Conservation (phyloP, 1,140 invertebrate species). For the Procambarus virginalis region DNA sequence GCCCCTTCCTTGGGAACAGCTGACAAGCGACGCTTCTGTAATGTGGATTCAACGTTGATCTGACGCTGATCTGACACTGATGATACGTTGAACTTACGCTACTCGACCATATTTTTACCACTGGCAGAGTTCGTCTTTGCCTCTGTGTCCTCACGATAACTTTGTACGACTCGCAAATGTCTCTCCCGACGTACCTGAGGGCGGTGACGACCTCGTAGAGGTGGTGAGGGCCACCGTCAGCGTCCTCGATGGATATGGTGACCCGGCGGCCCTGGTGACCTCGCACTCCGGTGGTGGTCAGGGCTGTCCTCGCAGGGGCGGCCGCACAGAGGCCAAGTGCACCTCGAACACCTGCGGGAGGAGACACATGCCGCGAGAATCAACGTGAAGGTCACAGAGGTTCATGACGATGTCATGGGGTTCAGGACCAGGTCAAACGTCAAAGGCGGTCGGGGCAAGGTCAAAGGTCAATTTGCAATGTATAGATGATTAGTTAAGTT, state of each 20-base stretch:
- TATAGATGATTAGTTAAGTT: too few species aligned
- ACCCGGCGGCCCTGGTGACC: slow-evolving; percentile 54
- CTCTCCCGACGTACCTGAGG: slow-evolving; percentile 40
- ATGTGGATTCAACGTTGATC: too few species aligned
- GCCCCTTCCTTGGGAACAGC: too few species aligned
- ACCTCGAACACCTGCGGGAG: slow-evolving; percentile 79
- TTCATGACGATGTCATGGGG: background rate
- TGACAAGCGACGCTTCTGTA: too few species aligned
- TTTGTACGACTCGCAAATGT: background rate
- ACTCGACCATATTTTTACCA: too few species aligned
- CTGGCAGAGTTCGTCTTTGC: too few species aligned
- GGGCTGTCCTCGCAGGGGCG: slow-evolving; percentile 41
- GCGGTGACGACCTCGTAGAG: slow-evolving; percentile 57
- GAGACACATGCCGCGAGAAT: too few species aligned
- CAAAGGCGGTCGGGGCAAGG: background rate
- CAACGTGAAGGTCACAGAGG: background rate
- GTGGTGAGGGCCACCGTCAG: slow-evolving; percentile 8
- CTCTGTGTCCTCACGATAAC: too few species aligned
- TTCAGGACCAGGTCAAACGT: background rate
- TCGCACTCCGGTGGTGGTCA: slow-evolving; percentile 65
- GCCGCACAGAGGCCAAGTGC: slow-evolving; percentile 85
- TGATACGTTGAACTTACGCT: too few species aligned
- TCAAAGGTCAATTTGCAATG: too few species aligned
- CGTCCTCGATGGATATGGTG: slow-evolving; percentile 5
- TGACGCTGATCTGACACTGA: too few species aligned